Evolutionary conservation across 2,113 vertebrate species (phyloP), one percentile per base, ranked within the genome.

Genomic region (Monopterus albus): DNA sequence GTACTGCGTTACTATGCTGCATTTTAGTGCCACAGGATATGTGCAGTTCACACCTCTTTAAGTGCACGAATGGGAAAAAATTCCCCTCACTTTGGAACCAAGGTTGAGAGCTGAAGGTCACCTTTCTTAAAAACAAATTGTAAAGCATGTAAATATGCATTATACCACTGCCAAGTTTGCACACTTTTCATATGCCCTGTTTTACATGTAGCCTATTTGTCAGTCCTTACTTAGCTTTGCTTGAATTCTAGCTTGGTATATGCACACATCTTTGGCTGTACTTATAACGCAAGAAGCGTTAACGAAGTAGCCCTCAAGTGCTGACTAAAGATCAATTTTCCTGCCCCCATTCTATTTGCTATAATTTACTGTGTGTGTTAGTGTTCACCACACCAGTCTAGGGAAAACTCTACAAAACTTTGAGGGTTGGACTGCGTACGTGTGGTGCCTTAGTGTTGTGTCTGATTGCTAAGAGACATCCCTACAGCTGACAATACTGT

Each of bases 1-100:
- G 86, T 79, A 31, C 78, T 70, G 77, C 91, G 89, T 88, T 83
- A 75, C 85, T 72, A 55, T 21, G 64, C 73, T 87, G 57, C 20
- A n/a, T 84, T 85, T 65, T 63, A 76, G 75, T 70, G 68, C 29
- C 28, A 23, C 28, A 21, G 66, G 59, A 82, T 81, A 82, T 73
- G 61, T 53, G 70, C 9, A 58, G 60, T 51, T 59, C 60, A 26
- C 42, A 50, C 74, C 62, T 71, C 35, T 72, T 63, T 49, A 61
- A 77, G 63, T 40, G 50, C 35, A 73, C 42, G 1, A 55, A 72
- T 57, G 59, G 35, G 12, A 65, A 33, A 1, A 69, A 57, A 72
- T 20, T 0, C 28, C 59, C 26, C 23, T 43, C 13, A n/a, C 35
- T 21, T 13, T 1, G 1, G 29, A 64, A 65, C 39, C 20, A 3